Evolutionary conservation across 2,113 vertebrate genomes (phyloP).

Genomic region (Struthio camelus): DNA sequence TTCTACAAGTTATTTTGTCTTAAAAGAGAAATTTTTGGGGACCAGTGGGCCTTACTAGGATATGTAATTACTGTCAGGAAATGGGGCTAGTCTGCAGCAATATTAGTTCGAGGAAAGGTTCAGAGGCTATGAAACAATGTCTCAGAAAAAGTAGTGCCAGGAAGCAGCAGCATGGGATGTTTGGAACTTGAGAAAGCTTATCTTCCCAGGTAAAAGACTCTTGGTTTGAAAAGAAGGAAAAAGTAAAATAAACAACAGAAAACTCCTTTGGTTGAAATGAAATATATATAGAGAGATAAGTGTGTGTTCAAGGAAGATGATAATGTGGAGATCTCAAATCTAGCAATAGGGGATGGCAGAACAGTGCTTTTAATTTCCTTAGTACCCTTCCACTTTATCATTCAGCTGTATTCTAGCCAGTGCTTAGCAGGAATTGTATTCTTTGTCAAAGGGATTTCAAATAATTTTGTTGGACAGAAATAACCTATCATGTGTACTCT

Average conservation of each 20-base stretch:
- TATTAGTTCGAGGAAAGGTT: background rate
- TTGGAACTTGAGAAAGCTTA: background rate
- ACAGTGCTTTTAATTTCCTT: background rate
- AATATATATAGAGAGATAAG: background rate
- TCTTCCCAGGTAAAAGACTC: background rate
- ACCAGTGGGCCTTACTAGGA: background rate
- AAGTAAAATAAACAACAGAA: background rate
- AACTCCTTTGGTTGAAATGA: background rate
- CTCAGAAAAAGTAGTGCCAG: background rate
- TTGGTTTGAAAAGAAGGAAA: background rate
- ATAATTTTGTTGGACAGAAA: background rate
- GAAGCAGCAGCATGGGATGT: background rate
- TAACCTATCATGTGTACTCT: background rate
- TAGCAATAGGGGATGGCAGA: background rate
- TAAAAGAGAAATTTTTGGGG: background rate
- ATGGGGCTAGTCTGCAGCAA: background rate
- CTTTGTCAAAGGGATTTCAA: background rate
- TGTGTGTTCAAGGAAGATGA: background rate
- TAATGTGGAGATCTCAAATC: background rate
- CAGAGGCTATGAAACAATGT: background rate
- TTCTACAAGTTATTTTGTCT: slow-evolving; percentile 39
- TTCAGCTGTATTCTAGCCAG: background rate
- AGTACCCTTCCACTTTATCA: background rate
- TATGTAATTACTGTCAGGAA: background rate
- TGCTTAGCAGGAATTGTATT: background rate